These are phyloP conservation scores for Alethe castanea DNA, from an alignment of 2,113 vertebrate species.

Conservation along the genomic window DNA sequence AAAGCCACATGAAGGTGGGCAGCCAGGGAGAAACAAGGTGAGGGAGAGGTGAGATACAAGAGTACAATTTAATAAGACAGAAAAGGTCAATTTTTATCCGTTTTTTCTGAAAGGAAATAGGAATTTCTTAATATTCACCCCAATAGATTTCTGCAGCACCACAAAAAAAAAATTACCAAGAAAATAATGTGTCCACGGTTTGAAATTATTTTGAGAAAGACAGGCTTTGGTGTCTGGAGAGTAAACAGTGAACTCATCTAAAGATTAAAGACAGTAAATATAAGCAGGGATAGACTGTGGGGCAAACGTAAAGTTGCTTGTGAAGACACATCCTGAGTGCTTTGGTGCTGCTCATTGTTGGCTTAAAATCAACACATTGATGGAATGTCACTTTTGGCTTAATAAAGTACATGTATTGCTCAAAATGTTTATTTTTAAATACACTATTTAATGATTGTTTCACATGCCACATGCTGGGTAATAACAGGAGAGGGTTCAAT, in stretches of 20 bases:
- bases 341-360: neutral
- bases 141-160: neutral
- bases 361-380: neutral
- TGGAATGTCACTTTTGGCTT: neutral
- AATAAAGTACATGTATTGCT: neutral
- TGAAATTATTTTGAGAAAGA: neutral
- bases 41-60: neutral
- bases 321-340: neutral
- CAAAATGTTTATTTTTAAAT: neutral
- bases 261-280: neutral
- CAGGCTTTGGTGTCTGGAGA: neutral
- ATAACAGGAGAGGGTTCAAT: neutral
- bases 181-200: neutral
- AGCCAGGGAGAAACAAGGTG: neutral
- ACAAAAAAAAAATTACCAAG: neutral
- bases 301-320: neutral
- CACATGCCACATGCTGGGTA: neutral
- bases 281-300: neutral
- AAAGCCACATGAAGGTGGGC: neutral
- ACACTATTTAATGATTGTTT: neutral
- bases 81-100: neutral
- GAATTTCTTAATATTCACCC: neutral
- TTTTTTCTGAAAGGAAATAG: neutral
- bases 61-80: neutral
- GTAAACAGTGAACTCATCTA: neutral